A percentile compares a stretch with the other conserved stretches of the same genome.
Evolutionary conservation across 2,888 invertebrate species (phyloP).

Genomic region (Neoscelio sp.): DNA sequence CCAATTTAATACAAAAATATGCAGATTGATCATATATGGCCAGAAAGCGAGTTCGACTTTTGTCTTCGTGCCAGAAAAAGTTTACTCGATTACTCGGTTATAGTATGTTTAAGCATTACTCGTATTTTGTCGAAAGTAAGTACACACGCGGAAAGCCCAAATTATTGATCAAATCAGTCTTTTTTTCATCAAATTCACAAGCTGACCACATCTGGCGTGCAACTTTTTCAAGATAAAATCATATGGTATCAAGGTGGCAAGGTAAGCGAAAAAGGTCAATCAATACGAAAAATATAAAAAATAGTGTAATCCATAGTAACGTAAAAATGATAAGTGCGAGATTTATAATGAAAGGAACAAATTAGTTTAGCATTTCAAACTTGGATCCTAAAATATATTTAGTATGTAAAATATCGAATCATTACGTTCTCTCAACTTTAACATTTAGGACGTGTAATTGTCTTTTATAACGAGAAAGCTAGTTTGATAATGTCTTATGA

Average conservation of each 20-base stretch:
- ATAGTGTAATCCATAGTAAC: too few relatives aligned
- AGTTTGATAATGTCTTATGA: too few relatives aligned
- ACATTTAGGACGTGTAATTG: too few relatives aligned
- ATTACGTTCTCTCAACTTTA: too few relatives aligned
- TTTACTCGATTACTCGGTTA: slow-evolving; percentile 24
- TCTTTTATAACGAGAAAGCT: too few relatives aligned
- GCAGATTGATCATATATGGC: slow-evolving; percentile 16
- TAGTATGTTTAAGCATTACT: slow-evolving; percentile 7
- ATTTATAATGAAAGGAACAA: too few relatives aligned
- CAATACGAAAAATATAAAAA: not conserved
- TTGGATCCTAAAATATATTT: too few relatives aligned
- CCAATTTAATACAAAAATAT: slow-evolving; percentile 32
- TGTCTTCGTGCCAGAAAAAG: slow-evolving; percentile 42
- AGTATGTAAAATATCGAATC: too few relatives aligned
- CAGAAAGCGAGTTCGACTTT: slow-evolving; percentile 8
- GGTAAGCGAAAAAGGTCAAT: slow-evolving; percentile 24
- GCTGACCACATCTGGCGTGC: slow-evolving; percentile 26
- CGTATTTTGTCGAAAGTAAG: slow-evolving; percentile 3
- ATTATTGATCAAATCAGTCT: slow-evolving; percentile 20
- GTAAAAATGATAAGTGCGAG: too few relatives aligned
- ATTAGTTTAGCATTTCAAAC: too few relatives aligned
- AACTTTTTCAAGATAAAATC: slow-evolving; percentile 24
- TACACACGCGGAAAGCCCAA: not conserved
- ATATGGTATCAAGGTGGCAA: slow-evolving; percentile 10
- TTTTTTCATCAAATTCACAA: not conserved